These are phyloP conservation scores for Arion vulgaris DNA, from an alignment of 1,140 invertebrate species.

Conservation along the genomic window DNA sequence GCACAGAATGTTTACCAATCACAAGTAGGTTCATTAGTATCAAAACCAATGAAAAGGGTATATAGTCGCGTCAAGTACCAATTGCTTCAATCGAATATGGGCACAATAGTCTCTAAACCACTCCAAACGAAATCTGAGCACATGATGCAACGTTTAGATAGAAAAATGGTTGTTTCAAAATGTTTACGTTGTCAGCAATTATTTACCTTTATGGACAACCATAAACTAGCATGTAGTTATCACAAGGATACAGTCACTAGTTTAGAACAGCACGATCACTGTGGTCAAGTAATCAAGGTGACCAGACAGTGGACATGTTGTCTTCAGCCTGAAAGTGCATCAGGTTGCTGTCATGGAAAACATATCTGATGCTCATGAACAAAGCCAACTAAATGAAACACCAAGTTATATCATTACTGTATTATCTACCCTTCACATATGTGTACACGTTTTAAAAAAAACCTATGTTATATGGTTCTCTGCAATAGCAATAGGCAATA, in stretches of 20 bases:
- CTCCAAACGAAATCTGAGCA: background rate
- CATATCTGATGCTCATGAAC: slow-evolving; percentile 58
- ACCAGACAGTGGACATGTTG: slow-evolving; percentile 67
- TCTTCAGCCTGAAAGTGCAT: slow-evolving; percentile 55
- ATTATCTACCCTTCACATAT: too few species aligned
- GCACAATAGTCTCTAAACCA: background rate
- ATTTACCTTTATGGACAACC: slow-evolving; percentile 65
- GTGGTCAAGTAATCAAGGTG: slow-evolving; percentile 57
- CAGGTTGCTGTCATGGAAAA: slow-evolving; percentile 64
- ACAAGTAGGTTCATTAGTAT: background rate
- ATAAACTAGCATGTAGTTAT: slow-evolving; percentile 66
- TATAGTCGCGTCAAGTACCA: too few species aligned
- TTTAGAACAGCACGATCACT: slow-evolving; percentile 61
- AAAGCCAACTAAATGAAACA: background rate
- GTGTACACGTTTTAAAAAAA: too few species aligned
- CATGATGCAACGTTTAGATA: background rate
- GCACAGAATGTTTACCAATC: background rate
- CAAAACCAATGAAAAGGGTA: background rate
- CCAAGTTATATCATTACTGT: too few species aligned
- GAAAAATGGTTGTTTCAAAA: slow-evolving; percentile 76
- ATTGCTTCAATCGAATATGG: background rate
- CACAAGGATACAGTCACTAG: slow-evolving; percentile 63
- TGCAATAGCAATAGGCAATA: too few species aligned
- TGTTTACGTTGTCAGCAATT: slow-evolving; percentile 67
- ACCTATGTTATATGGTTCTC: too few species aligned